Percentiles rank a stretch among this genome's conserved stretches.
Conservation (phyloP, 2,888 invertebrate genomes). For the Dynastes maya region DNA sequence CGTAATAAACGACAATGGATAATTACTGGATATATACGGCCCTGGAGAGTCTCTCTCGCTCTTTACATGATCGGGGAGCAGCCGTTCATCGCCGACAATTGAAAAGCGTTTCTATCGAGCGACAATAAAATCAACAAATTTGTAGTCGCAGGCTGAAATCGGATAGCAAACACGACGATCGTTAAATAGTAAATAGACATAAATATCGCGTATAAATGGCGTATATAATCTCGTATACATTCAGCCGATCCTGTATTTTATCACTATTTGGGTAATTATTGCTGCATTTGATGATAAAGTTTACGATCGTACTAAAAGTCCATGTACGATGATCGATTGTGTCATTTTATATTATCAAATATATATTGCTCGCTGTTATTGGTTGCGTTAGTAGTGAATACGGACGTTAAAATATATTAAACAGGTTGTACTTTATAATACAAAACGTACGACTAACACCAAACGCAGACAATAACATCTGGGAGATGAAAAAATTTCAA, state of each 20-base stretch:
- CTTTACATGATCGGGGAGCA: too few species aligned
- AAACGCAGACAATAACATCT: too few species aligned
- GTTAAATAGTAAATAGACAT: slow-evolving; percentile 30
- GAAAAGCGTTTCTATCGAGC: slow-evolving; percentile 31
- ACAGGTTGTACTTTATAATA: too few species aligned
- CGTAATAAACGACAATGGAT: not conserved
- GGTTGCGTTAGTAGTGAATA: not conserved
- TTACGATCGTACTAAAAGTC: slow-evolving; percentile 7
- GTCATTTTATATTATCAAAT: not conserved
- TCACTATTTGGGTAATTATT: slow-evolving; percentile 19
- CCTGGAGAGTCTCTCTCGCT: not conserved
- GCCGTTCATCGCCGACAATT: slow-evolving; percentile 14
- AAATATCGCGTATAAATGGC: slow-evolving; percentile 16
- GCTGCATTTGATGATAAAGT: slow-evolving; percentile 15
- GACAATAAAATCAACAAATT: slow-evolving; percentile 42
- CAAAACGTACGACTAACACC: too few species aligned
- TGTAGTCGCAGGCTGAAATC: slow-evolving; percentile 8
- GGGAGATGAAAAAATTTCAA: too few species aligned
- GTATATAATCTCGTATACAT: slow-evolving; percentile 14
- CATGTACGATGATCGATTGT: not conserved
- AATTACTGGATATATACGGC: not conserved
- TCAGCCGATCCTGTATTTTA: slow-evolving; percentile 16
- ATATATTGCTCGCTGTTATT: not conserved
- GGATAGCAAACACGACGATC: slow-evolving; percentile 18
- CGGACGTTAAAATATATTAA: too few species aligned